A percentile compares a stretch with the other conserved stretches of the same genome.
Evolutionary conservation across 2,888 invertebrate genomes (phyloP).

Genomic region (Spialia ferax): DNA sequence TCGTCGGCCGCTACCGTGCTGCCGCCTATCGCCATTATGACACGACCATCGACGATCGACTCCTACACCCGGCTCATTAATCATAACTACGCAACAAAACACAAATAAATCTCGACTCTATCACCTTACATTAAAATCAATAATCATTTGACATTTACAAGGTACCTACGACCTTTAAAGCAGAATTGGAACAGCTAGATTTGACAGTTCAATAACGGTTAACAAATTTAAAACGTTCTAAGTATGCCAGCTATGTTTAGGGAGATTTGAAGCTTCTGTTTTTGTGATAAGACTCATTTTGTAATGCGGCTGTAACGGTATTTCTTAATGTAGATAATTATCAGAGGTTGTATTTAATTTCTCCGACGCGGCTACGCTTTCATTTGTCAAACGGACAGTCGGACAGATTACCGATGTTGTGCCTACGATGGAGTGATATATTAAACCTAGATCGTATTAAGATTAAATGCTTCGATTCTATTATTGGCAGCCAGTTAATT

Average conservation of each 20-base stretch:
- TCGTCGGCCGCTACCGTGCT: slow-evolving; percentile 73
- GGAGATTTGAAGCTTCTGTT: slow-evolving; percentile 43
- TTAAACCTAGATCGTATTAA: slow-evolving; percentile 66
- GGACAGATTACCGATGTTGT: slow-evolving; percentile 59
- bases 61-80: slow-evolving; percentile 36
- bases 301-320: slow-evolving; percentile 30
- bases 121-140: slow-evolving; percentile 29
- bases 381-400: slow-evolving; percentile 61
- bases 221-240: slow-evolving; percentile 44
- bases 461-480: slow-evolving; percentile 56
- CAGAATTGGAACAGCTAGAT: slow-evolving; percentile 39
- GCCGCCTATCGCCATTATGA: slow-evolving; percentile 61
- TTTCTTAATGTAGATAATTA: slow-evolving; percentile 58
- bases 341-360: slow-evolving; percentile 61
- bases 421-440: slow-evolving; percentile 63
- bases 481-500: slow-evolving; percentile 58
- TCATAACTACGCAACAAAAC: slow-evolving; percentile 38
- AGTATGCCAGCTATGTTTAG: slow-evolving; percentile 35
- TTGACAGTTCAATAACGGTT: slow-evolving; percentile 45
- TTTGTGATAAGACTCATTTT: slow-evolving; percentile 40
- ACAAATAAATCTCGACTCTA: slow-evolving; percentile 45
- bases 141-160: slow-evolving; percentile 6
- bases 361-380: slow-evolving; percentile 58
- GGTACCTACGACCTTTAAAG: slow-evolving; percentile 17
- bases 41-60: slow-evolving; percentile 57